Conservation (phyloP, 1,140 invertebrate genomes). For the Teleogryllus occipitalis region DNA sequence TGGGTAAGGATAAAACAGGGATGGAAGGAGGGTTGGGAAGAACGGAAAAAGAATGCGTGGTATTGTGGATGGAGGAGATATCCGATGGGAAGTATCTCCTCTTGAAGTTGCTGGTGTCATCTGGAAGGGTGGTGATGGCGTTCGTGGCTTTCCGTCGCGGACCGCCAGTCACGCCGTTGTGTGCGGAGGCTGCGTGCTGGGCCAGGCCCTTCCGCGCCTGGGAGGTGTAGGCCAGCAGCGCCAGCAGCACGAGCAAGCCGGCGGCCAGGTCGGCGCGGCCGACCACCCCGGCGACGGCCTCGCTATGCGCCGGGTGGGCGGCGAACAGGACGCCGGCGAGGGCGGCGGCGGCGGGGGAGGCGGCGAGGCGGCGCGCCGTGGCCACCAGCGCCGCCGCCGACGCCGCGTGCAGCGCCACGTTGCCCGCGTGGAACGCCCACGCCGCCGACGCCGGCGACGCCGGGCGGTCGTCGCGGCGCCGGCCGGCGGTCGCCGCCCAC, state of each 20-base stretch:
- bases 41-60: too few species aligned
- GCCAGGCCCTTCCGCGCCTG: slow-evolving; percentile 28
- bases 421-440: neutral
- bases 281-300: slow-evolving; percentile 91
- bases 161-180: too few species aligned
- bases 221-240: slow-evolving; percentile 73
- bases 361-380: neutral
- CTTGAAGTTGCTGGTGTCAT: too few species aligned
- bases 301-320: slow-evolving; percentile 93
- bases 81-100: too few species aligned
- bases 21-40: too few species aligned
- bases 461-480: slow-evolving; percentile 70
- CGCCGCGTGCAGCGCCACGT: neutral
- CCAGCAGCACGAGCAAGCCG: slow-evolving; percentile 82
- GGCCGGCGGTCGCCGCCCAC: slow-evolving; percentile 37
- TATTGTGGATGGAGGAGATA: too few species aligned
- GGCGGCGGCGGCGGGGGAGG: too few species aligned
- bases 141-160: too few species aligned
- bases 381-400: neutral
- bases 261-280: slow-evolving; percentile 89
- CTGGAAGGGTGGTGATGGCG: too few species aligned
- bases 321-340: slow-evolving; percentile 82
- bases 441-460: slow-evolving; percentile 32
- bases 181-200: too few species aligned
- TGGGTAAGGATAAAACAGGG: too few species aligned